Evolutionary conservation across 1,140 invertebrate genomes (phyloP).

Genomic region (Platyscapa corneri): DNA sequence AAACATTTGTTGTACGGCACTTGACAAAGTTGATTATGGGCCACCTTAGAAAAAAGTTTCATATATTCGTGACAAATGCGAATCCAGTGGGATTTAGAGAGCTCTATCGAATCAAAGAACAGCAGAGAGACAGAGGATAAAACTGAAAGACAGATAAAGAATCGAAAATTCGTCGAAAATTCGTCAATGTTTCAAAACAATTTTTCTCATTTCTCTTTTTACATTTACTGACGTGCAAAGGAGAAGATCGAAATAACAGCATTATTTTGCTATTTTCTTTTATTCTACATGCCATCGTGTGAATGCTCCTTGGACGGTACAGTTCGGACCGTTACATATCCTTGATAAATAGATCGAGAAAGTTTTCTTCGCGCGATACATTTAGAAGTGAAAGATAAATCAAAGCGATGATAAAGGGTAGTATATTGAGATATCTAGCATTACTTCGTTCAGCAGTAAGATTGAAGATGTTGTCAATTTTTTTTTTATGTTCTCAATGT

Average conservation of each 20-base stretch:
- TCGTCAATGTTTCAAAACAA: slow-evolving; percentile 27
- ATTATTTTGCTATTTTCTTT: slow-evolving; percentile 1
- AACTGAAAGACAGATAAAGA: not conserved
- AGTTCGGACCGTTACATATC: slow-evolving; percentile 20
- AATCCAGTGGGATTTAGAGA: slow-evolving; percentile 9
- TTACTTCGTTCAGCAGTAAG: slow-evolving; percentile 2
- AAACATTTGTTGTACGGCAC: slow-evolving; percentile 19
- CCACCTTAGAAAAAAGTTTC: not conserved
- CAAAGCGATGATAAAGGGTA: slow-evolving; percentile 44
- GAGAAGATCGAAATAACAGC: not conserved
- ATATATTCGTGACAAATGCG: slow-evolving; percentile 5
- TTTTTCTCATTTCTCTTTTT: not conserved
- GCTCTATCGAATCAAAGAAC: not conserved
- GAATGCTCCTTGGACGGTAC: not conserved
- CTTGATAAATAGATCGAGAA: slow-evolving; percentile 59
- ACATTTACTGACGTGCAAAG: not conserved
- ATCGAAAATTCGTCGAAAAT: not conserved
- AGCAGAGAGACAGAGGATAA: not conserved
- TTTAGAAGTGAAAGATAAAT: slow-evolving; percentile 59
- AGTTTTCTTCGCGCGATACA: slow-evolving; percentile 51
- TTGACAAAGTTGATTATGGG: slow-evolving; percentile 15
- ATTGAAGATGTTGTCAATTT: slow-evolving; percentile 3
- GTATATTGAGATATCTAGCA: slow-evolving; percentile 8
- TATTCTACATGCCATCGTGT: not conserved
- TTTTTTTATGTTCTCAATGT: too few relatives aligned